Base-by-base conservation (phyloP, 2,113 vertebrate species). In the Myxocyprinus asiaticus region DNA sequence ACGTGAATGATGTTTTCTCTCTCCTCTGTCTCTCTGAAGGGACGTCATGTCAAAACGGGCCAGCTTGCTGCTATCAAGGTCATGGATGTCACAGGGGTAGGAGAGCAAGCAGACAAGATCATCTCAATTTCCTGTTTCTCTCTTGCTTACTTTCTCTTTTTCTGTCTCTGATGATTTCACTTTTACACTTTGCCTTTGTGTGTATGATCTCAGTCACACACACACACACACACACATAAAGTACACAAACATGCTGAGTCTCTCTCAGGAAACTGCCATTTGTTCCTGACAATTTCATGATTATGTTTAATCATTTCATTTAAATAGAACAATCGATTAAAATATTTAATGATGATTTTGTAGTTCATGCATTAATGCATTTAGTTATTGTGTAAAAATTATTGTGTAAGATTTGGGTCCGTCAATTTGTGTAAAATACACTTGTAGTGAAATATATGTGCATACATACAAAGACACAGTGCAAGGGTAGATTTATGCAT, bases 51-150 rank as follows among this genome's bases (percentile, higher is more conserved):
- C 89, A 99, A 98, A 90, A 99, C 97, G 0, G 97, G 97, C 47
- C 97, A 99, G 91, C 96, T 99, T 4, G 97, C 97, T 85, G 97
- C 97, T 71, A 99, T 98, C 90, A 98, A 99, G 88, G 97, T 99
- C 92, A 98, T 99, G 97, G 97, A 99, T 67, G 97, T 99, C 93
- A 98, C 97, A 22, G 97, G 97, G 93, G 97, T 98, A 94, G 95
- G 78, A 91, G 83, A 83, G 56, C 44, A 61, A 71, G 59, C 48
- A 48, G 22, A 81, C 61, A 33, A 33, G 22, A 33, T 33, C 79
- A 62, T 11, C 11, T 45, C 70, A 44, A 14, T 66, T 43, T 53
- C 44, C 44, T 17, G 66, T 85, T 75, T 68, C 33, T 48, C 51
- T 65, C 59, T 47, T 65, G 56, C 45, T 68, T 14, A 58, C 51